Evolutionary conservation across 2,797 vertebrate genomes (phyloP).

Genomic region (Orientallactaga sibirica): DNA sequence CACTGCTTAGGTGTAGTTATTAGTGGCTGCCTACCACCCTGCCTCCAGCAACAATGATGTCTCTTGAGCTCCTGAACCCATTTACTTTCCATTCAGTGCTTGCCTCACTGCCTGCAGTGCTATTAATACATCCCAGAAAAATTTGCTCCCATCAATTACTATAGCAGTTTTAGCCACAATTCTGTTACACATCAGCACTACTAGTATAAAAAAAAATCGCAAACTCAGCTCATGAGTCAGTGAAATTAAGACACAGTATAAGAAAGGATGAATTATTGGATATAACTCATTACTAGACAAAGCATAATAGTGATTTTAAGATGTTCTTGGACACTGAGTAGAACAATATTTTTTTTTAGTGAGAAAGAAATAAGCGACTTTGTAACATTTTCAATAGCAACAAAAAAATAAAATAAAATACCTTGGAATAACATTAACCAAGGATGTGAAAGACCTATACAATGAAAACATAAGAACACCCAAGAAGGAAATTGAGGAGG

Average conservation of each 20-base stretch:
- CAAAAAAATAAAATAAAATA: too few relatives aligned
- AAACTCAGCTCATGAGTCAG: constrained; percentile 25
- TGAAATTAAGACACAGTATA: constrained; percentile 58
- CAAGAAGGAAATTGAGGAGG: too few relatives aligned
- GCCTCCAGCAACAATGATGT: constrained; percentile 31
- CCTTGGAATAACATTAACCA: too few relatives aligned
- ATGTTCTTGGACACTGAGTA: not conserved
- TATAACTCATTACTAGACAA: not conserved
- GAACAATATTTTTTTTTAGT: not conserved
- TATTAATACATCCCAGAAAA: constrained; percentile 75
- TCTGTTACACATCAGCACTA: constrained; percentile 53
- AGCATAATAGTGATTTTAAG: not conserved
- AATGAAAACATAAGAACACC: too few relatives aligned
- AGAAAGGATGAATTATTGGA: constrained; percentile 11
- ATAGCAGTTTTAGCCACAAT: constrained; percentile 60
- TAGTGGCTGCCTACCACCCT: constrained; percentile 23
- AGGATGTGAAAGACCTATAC: too few relatives aligned
- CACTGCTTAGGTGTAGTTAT: constrained; percentile 62
- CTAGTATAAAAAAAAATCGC: not conserved
- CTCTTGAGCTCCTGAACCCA: constrained; percentile 59
- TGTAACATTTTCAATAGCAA: too few relatives aligned
- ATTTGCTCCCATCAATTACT: constrained; percentile 64
- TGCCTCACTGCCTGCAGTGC: constrained; percentile 63
- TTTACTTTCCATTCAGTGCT: constrained; percentile 69
- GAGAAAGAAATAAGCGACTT: too few relatives aligned